Base-by-base conservation (phyloP, 2,888 invertebrate genomes). In the Syritta pipiens region DNA sequence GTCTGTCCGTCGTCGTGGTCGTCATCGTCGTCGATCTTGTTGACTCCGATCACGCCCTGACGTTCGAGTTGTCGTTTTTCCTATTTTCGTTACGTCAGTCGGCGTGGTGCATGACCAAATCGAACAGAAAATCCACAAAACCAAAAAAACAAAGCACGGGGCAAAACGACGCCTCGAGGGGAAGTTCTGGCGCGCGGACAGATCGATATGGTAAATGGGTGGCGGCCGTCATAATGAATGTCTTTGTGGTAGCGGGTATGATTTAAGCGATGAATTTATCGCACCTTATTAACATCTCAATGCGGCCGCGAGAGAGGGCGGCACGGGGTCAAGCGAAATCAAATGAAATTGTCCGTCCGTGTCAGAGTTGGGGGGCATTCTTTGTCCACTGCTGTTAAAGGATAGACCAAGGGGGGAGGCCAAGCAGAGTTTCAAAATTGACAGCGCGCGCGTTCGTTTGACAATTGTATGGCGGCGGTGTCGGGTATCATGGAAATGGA, bases 11-110 rank as follows among this genome's bases (percentile, higher is more conserved):
- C n/a, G n/a, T n/a, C n/a, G n/a, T n/a, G n/a, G n/a, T n/a, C n/a
- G n/a, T n/a, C n/a, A n/a, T n/a, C 46, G 37, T 17, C 30, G 53
- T 9, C 46, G 53, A 77, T 71, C 71, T 79, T 79, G 74, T 74
- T 79, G 72, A 74, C 79, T 72, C 79, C 26, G 57, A 79, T 72
- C 74, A 79, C 79, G 79, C 72, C 72, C 74, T 74, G 67, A 51
- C 37, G 71, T 72, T 35, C 40, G 14, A 9, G 37, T 57, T 48
- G 14, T 51, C 42, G 51, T 6, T 46, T 22, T 72, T 14, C 63
- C 57, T 24, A 59, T 75, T 60, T 60, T 26, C 19, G 55, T 79
- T 72, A 72, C 72, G 79, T 79, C 72, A 67, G 67, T 55, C 28
- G 42, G 59, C 46, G 46, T 14, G 62, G 57, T 48, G 68, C 67